These are phyloP conservation scores for Sturnira hondurensis DNA, from an alignment of 2,113 vertebrate species.

Conservation along the genomic window DNA sequence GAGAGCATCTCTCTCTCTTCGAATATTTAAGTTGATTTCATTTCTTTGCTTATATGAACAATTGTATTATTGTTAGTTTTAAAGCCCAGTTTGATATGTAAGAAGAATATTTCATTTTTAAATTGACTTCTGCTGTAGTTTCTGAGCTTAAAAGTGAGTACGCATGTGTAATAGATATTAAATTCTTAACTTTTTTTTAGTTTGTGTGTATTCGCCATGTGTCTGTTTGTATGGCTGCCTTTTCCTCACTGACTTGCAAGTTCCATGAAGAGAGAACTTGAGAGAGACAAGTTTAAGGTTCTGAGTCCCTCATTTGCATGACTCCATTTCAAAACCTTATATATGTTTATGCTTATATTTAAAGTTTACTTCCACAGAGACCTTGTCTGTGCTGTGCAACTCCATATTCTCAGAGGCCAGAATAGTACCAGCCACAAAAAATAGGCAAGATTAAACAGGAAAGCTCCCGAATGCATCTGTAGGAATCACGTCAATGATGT, in stretches of 20 bases:
- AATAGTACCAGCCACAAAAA: neutral
- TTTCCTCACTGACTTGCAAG: neutral
- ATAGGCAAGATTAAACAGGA: neutral
- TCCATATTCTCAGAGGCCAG: neutral
- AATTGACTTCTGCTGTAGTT: neutral
- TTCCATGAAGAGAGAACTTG: neutral
- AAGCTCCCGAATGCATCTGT: neutral
- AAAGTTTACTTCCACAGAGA: neutral
- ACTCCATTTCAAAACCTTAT: neutral
- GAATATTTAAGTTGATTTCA: slow-evolving; percentile 3
- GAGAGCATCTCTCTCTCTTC: slow-evolving; percentile 4
- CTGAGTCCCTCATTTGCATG: neutral
- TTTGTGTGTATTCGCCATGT: neutral
- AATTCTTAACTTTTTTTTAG: neutral
- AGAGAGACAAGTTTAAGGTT: neutral
- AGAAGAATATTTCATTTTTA: slow-evolving; percentile 12
- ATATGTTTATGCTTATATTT: neutral
- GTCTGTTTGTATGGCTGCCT: neutral
- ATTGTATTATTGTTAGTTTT: neutral
- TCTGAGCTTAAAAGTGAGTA: neutral
- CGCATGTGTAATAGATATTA: neutral
- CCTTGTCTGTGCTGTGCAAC: neutral
- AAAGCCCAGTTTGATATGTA: neutral
- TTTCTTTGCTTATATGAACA: slow-evolving; percentile 29
- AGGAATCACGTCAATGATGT: neutral